Conservation (phyloP, 2,797 vertebrate species). For the Cirrhinus mrigala region DNA sequence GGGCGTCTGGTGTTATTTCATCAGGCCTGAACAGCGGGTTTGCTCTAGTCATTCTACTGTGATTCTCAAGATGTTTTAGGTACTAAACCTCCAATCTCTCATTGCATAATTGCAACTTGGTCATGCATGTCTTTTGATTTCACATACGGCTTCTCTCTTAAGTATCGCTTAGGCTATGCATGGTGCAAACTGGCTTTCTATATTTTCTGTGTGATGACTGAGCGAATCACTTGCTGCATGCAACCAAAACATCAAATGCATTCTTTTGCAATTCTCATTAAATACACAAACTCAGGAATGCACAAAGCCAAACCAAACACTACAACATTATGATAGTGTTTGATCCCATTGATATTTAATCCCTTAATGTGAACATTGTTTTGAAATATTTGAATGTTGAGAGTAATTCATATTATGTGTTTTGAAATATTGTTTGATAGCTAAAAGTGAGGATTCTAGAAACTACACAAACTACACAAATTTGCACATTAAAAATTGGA, state of each 20-base stretch:
- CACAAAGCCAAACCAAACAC: constrained; percentile 51
- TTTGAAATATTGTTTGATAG: not conserved
- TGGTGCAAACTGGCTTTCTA: constrained; percentile 19
- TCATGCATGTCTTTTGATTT: constrained; percentile 17
- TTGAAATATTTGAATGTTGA: not conserved
- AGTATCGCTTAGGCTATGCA: constrained; percentile 67
- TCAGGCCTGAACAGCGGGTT: not conserved
- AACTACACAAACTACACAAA: not conserved
- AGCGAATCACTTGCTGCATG: constrained; percentile 36
- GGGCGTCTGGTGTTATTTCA: not conserved
- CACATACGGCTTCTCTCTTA: constrained; percentile 34
- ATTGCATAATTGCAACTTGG: constrained; percentile 23
- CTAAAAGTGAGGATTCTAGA: constrained; percentile 35
- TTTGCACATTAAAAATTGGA: not conserved
- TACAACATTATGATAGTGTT: constrained; percentile 63
- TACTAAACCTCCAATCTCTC: constrained; percentile 12
- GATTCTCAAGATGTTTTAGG: constrained; percentile 3
- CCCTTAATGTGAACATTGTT: constrained; percentile 2
- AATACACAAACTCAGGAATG: not conserved
- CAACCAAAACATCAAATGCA: constrained; percentile 11
- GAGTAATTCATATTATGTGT: not conserved
- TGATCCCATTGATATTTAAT: constrained; percentile 21
- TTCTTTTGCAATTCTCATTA: not conserved
- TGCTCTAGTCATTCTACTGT: not conserved
- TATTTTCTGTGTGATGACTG: not conserved